A percentile compares a stretch with the other conserved stretches of the same genome.
These are phyloP conservation scores for Leistus spinibarbis DNA, from an alignment of 2,888 invertebrate genomes.

Conservation along the genomic window DNA sequence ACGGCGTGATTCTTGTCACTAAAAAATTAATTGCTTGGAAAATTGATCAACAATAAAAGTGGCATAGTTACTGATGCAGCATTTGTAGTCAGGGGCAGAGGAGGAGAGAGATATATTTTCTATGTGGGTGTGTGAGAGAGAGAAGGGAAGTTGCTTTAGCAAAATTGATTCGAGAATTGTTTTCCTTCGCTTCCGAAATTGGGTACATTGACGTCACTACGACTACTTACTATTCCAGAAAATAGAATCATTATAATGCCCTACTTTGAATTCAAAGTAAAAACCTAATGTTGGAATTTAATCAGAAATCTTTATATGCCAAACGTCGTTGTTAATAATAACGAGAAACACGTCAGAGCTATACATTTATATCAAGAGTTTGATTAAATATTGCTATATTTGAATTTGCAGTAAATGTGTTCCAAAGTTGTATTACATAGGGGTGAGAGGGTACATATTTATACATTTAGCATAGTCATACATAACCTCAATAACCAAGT, in stretches of 20 bases:
- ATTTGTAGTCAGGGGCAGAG: not conserved
- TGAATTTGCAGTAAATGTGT: not conserved
- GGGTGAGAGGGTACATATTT: too few relatives aligned
- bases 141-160: not conserved
- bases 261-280: not conserved
- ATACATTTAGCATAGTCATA: too few relatives aligned
- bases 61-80: not conserved
- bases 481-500: too few relatives aligned
- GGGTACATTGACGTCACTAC: not conserved
- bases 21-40: not conserved
- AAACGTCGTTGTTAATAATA: too few relatives aligned
- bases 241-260: not conserved
- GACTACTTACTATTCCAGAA: not conserved
- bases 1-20: not conserved
- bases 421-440: not conserved
- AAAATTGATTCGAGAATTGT: not conserved
- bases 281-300: too few relatives aligned
- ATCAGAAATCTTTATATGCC: too few relatives aligned
- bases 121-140: too few relatives aligned
- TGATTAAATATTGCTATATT: too few relatives aligned
- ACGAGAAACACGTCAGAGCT: too few relatives aligned
- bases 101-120: too few relatives aligned
- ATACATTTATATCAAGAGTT: not conserved
- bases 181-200: not conserved
- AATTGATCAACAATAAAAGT: not conserved